Conservation (phyloP, 2,797 vertebrate species). For the Ptychobarbus kaznakovi region DNA sequence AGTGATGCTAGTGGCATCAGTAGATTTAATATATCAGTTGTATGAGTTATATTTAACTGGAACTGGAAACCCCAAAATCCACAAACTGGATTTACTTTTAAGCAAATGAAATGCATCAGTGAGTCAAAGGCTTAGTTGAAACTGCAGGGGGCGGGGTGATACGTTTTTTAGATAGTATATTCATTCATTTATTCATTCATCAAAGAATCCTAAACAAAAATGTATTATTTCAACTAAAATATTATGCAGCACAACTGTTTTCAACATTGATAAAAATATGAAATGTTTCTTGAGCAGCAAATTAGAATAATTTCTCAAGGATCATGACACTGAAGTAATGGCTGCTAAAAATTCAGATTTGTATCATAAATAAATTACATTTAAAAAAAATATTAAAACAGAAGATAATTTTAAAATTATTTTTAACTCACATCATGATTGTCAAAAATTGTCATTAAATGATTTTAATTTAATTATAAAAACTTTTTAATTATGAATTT, state of each 20-base stretch:
- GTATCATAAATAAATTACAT: too few relatives aligned
- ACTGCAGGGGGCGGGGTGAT: not conserved
- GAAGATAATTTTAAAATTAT: too few relatives aligned
- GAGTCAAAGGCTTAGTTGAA: not conserved
- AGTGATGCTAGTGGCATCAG: not conserved
- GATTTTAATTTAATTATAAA: too few relatives aligned
- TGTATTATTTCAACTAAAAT: not conserved
- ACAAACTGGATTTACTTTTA: not conserved
- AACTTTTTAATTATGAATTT: too few relatives aligned
- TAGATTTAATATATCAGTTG: not conserved
- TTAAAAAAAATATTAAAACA: too few relatives aligned
- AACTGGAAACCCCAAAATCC: not conserved
- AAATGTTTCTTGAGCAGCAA: too few relatives aligned
- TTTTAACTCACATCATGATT: too few relatives aligned
- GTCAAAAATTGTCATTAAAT: too few relatives aligned
- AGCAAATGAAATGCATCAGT: not conserved
- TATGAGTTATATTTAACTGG: not conserved
- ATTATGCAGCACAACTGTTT: not conserved
- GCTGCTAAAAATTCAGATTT: too few relatives aligned
- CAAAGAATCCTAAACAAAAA: not conserved
- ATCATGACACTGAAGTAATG: too few relatives aligned
- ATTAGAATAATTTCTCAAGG: too few relatives aligned
- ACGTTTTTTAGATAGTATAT: too few relatives aligned
- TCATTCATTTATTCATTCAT: not conserved
- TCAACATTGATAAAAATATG: not conserved